Evolutionary conservation across 2,113 vertebrate genomes (phyloP), one percentile per base, ranked within the genome.

Genomic region (Upupa epops): DNA sequence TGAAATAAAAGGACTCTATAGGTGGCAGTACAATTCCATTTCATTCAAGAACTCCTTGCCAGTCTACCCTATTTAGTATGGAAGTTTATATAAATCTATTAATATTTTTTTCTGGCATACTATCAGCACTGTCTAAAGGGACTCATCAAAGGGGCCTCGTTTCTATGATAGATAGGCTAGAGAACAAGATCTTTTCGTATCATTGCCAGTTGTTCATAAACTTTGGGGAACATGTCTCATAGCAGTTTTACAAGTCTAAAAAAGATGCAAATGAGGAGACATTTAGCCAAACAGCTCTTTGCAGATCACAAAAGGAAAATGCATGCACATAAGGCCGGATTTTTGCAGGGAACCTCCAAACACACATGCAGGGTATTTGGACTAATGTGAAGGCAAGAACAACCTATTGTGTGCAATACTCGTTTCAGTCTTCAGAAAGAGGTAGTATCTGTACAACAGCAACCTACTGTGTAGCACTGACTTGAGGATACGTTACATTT

Each of bases 1-100:
- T 21, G 74, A 94, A 92, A 95, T 32, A 91, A 95, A 63, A 93
- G 10, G 13, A 49, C 88, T 91, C 94, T 10, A 6, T 91, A 96
- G 97, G 90, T 92, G 97, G 97, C 93, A 90, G 82, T 75, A 55
- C 46, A 58, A 64, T 65, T n/a, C 58, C 5, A 4, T 46, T 74
- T 72, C 56, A 45, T 29, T 58, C 17, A 37, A 52, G 25, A 55
- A 65, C 45, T 49, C 51, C 46, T 49, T 34, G 34, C 49, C 46
- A 64, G 37, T 32, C 77, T 70, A 59, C 40, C 26, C 3, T 11
- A 49, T n/a, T 72, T 32, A 51, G 37, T 36, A 56, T 17, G 40
- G 10, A 70, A 86, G 17, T 84, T 72, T 25, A 37, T 20, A 40
- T 54, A 75, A 68, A 79, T 51, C 63, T 48, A 76, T 19, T 51